These are phyloP conservation scores for Drosophila kurseongensis DNA, from an alignment of 1,140 invertebrate species.

Conservation along the genomic window DNA sequence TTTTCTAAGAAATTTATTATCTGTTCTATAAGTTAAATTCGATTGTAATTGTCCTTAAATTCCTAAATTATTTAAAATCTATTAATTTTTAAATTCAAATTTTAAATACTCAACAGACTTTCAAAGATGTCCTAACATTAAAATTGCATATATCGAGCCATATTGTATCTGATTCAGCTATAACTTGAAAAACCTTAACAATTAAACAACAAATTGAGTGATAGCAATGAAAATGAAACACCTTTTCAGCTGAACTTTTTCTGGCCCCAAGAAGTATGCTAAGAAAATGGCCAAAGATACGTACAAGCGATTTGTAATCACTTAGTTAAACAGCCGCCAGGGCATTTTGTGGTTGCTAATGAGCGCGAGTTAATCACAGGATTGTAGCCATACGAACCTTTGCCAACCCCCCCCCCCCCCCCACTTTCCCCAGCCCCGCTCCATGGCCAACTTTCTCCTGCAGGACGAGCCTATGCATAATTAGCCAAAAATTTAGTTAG, in stretches of 20 bases:
- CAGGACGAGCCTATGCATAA: slow-evolving; percentile 29
- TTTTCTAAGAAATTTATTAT: too few species aligned
- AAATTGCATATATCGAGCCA: too few species aligned
- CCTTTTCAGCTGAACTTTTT: not conserved
- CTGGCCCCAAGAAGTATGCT: slow-evolving; percentile 4
- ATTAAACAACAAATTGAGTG: not conserved
- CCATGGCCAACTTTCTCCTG: not conserved
- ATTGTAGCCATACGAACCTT: slow-evolving; percentile 2
- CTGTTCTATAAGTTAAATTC: too few species aligned
- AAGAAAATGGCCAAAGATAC: not conserved
- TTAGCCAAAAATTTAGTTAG: slow-evolving; percentile 46
- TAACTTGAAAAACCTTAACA: too few species aligned
- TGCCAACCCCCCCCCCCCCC: not conserved
- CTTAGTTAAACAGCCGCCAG: slow-evolving; percentile 3
- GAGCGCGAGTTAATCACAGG: slow-evolving; percentile 41
- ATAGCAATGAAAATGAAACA: not conserved
- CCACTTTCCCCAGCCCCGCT: not conserved
- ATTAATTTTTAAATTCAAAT: too few species aligned
- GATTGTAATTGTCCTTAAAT: too few species aligned
- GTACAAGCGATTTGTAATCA: slow-evolving; percentile 31
- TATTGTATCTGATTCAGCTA: too few species aligned
- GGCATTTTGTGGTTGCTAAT: slow-evolving; percentile 29
- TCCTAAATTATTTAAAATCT: too few species aligned
- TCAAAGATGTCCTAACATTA: too few species aligned
- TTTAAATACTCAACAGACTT: too few species aligned